Evolutionary conservation across 2,797 vertebrate species (phyloP), one percentile per base, ranked within the genome.

Genomic region (Lacerta bilineata): DNA sequence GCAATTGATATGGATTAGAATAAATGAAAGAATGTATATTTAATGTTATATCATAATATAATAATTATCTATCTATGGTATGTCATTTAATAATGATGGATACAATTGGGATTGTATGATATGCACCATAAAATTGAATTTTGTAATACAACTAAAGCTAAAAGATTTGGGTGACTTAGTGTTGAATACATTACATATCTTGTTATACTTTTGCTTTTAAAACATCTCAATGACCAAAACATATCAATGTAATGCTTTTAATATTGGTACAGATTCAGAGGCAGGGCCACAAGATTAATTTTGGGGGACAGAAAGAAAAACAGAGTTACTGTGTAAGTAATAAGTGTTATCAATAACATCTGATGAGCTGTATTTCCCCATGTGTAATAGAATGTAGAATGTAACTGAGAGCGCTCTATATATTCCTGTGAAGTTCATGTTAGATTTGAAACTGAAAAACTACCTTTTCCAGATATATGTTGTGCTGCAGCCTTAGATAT

Each of bases 221-320:
- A 80, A 81, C 3, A 71, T 33, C 18, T 3, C 27, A 80, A 64
- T 72, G 61, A 87, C 68, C 36, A 71, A 81, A 81, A 81, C 69
- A 43, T 72, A 72, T 87, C 50, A 81, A 81, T 81, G 55, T 43
- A 81, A 74, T 87, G 68, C 50, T 81, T 87, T 87, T 87, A 81
- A 87, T 87, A 87, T 81, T 81, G 86, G 86, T 87, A 81, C 86
- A 87, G 86, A 87, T 95, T 94, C 95, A 95, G 96, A 95, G 89
- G 93, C 95, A 91, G 95, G 94, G 94, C 90, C 95, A 94, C 89
- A 93, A 87, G 86, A 87, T 87, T 95, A 92, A 95, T 91, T 95
- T 96, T 95, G 94, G 94, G 96, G 96, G 95, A 95, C 94, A 92
- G 83, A 92, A 95, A 93, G 97, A 96, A 95, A 87, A 74, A 87